Conservation (phyloP, 2,113 vertebrate genomes). For the Sakesphorus luctuosus region DNA sequence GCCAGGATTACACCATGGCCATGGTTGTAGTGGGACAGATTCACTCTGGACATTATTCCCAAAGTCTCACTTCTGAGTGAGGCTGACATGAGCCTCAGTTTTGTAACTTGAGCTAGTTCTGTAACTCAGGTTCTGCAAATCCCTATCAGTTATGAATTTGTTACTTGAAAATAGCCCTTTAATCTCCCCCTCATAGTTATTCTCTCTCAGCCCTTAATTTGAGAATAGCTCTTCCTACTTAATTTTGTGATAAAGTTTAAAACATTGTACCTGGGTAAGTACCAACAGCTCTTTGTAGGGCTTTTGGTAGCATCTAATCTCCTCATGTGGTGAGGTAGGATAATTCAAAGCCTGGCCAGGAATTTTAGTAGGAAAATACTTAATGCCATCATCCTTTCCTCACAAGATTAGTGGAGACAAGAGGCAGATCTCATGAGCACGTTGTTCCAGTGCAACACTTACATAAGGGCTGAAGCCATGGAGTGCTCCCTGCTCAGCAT, state of each 20-base stretch:
- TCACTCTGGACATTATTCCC: not conserved
- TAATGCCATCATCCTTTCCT: not conserved
- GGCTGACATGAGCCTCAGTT: not conserved
- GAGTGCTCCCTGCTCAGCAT: not conserved
- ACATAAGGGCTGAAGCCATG: not conserved
- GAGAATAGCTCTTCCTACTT: not conserved
- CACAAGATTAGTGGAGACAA: fast-evolving
- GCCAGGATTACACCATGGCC: fast-evolving
- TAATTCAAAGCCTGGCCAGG: not conserved
- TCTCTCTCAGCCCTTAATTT: not conserved
- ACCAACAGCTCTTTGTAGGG: not conserved
- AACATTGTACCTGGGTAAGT: not conserved
- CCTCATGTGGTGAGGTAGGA: not conserved
- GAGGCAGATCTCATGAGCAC: not conserved
- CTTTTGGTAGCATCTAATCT: not conserved
- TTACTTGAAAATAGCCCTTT: not conserved
- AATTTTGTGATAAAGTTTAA: not conserved
- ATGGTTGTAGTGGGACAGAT: fast-evolving
- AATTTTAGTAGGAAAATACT: not conserved
- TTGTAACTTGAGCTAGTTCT: not conserved
- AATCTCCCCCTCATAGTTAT: not conserved
- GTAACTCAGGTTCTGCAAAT: not conserved
- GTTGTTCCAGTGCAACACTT: not conserved
- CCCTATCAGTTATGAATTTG: not conserved
- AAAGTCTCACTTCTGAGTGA: not conserved